Percentiles rank a stretch among this genome's conserved stretches.
Evolutionary conservation across 2,888 invertebrate genomes (phyloP).

Genomic region (Drosophila diplacantha): DNA sequence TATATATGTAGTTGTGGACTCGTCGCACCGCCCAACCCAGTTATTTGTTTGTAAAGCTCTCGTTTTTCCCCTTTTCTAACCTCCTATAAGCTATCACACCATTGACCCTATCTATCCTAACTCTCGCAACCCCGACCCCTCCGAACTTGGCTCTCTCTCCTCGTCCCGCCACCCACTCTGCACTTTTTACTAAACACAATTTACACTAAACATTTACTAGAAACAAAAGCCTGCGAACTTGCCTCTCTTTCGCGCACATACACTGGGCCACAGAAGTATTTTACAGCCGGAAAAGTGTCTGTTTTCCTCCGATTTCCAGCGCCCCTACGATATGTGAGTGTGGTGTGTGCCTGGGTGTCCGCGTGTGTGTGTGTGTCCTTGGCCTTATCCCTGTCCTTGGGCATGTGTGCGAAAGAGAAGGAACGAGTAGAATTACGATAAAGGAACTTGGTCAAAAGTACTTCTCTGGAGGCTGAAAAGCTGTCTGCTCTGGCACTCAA

Average conservation of each 20-base stretch:
- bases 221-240: slow-evolving; percentile 8
- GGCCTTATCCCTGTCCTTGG: not conserved
- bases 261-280: too few relatives aligned
- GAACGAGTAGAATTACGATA: slow-evolving; percentile 4
- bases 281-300: slow-evolving; percentile 1
- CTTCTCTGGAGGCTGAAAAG: slow-evolving; percentile 10
- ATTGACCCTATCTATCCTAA: slow-evolving; percentile 33
- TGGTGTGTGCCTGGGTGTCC: slow-evolving; percentile 10
- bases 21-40: slow-evolving; percentile 7
- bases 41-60: slow-evolving; percentile 45
- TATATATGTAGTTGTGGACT: slow-evolving; percentile 7
- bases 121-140: not conserved
- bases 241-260: slow-evolving; percentile 4
- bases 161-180: not conserved
- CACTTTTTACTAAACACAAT: not conserved
- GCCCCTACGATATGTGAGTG: slow-evolving; percentile 53
- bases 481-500: slow-evolving; percentile 2
- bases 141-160: slow-evolving; percentile 18
- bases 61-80: slow-evolving; percentile 23
- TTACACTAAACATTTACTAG: slow-evolving; percentile 21
- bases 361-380: slow-evolving; percentile 1
- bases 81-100: slow-evolving; percentile 37
- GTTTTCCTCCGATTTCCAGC: not conserved
- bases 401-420: slow-evolving; percentile 7
- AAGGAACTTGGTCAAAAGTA: slow-evolving; percentile 19